These are phyloP conservation scores for Ondatra zibethicus DNA, from an alignment of 2,113 vertebrate species.

Conservation along the genomic window DNA sequence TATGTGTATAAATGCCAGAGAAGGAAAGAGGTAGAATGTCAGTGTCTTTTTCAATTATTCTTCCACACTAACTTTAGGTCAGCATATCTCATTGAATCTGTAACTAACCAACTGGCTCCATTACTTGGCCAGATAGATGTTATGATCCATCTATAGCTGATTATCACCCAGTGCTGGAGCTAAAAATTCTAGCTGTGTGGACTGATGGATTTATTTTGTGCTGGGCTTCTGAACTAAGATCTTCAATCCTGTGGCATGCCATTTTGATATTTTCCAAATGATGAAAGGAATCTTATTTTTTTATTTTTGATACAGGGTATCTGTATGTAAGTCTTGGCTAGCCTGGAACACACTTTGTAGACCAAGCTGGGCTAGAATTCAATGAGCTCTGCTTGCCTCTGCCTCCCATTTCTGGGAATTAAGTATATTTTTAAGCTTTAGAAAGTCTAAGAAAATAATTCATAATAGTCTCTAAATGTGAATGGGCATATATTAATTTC, in stretches of 20 bases:
- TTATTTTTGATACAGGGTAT: too few relatives aligned
- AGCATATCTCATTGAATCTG: background rate
- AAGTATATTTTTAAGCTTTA: background rate
- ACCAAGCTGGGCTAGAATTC: too few relatives aligned
- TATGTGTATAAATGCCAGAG: background rate
- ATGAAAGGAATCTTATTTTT: background rate
- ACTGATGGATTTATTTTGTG: background rate
- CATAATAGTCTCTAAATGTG: background rate
- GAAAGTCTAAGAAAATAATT: background rate
- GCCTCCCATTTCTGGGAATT: too few relatives aligned
- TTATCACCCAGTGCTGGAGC: too few relatives aligned
- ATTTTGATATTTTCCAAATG: background rate
- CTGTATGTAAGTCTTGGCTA: too few relatives aligned
- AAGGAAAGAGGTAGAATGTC: background rate
- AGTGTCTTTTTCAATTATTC: background rate
- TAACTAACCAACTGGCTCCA: background rate
- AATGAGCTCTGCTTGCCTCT: too few relatives aligned
- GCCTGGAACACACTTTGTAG: too few relatives aligned
- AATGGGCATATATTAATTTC: background rate
- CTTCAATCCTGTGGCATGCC: background rate
- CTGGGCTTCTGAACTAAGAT: background rate
- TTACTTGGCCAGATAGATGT: background rate
- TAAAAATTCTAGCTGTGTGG: background rate
- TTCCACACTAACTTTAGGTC: background rate
- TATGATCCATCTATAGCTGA: background rate